phyloP scores from a whole-genome alignment of 1,140 invertebrate species.

The Teleopsis dalmanni region DNA sequence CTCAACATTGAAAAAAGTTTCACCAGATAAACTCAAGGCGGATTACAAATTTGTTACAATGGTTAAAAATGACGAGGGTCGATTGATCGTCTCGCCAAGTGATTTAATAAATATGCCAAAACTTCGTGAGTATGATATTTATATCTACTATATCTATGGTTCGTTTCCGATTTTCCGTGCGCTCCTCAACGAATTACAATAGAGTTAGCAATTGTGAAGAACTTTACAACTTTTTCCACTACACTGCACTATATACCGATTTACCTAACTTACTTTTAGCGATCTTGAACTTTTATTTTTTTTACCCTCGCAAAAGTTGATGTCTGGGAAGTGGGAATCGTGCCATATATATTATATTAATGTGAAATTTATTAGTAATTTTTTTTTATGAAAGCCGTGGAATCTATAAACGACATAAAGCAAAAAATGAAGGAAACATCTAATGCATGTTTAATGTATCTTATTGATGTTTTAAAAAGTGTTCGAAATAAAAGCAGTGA shows the following conservation, averaged over 20 bases:
- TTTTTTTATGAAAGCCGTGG: constrained; percentile 14
- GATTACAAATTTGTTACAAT: constrained; percentile 23
- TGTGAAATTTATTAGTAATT: too few relatives aligned
- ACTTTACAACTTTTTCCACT: too few relatives aligned
- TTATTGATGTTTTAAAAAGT: neutral
- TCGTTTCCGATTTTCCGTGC: neutral
- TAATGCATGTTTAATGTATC: neutral
- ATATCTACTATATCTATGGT: neutral
- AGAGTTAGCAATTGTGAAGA: too few relatives aligned
- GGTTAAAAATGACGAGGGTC: constrained; percentile 12
- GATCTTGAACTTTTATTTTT: too few relatives aligned
- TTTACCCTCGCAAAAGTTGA: too few relatives aligned
- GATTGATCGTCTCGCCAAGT: constrained; percentile 17
- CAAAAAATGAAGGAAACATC: neutral
- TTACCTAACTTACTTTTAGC: too few relatives aligned
- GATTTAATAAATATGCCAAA: constrained; percentile 17
- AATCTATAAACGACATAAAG: constrained; percentile 20
- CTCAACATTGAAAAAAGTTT: neutral
- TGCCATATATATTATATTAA: neutral
- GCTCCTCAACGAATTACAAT: too few relatives aligned
- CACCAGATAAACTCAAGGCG: neutral
- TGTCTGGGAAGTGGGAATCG: too few relatives aligned
- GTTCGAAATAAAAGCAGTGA: neutral
- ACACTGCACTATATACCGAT: too few relatives aligned
- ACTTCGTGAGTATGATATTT: constrained; percentile 21